Conservation (phyloP, 2,888 invertebrate species). For the Synergus umbraculus region DNA sequence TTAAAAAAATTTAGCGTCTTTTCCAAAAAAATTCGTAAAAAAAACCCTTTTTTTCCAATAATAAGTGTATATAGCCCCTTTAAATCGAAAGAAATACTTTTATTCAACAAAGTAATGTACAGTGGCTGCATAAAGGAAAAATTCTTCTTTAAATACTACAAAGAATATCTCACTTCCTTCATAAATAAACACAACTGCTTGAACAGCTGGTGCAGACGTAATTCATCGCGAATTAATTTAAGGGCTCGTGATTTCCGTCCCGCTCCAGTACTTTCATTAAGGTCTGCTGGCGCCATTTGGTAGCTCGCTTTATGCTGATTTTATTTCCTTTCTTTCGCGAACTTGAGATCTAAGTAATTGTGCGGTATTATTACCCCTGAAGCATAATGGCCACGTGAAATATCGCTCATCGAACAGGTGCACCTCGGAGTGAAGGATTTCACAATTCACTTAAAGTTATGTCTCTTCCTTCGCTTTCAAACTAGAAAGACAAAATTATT, state of each 20-base stretch:
- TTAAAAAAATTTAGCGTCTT: too few relatives aligned
- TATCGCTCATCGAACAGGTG: slow-evolving; percentile 70
- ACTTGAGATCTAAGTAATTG: slow-evolving; percentile 75
- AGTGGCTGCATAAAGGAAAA: slow-evolving; percentile 46
- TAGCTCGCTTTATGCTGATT: slow-evolving; percentile 76
- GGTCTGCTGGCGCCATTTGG: slow-evolving; percentile 77
- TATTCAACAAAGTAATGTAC: too few relatives aligned
- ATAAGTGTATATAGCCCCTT: too few relatives aligned
- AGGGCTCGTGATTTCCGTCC: slow-evolving; percentile 70
- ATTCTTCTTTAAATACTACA: slow-evolving; percentile 44
- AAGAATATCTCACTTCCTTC: slow-evolving; percentile 73
- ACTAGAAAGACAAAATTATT: slow-evolving; percentile 38
- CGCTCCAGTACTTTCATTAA: slow-evolving; percentile 76
- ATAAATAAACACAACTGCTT: slow-evolving; percentile 77
- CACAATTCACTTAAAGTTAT: slow-evolving; percentile 57
- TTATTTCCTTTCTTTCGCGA: slow-evolving; percentile 76
- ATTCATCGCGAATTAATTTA: slow-evolving; percentile 78
- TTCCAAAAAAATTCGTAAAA: too few relatives aligned
- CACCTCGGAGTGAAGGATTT: slow-evolving; percentile 62
- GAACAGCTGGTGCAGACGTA: slow-evolving; percentile 77
- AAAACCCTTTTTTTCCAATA: too few relatives aligned
- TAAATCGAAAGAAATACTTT: too few relatives aligned
- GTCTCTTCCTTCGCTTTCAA: slow-evolving; percentile 24
- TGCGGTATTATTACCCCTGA: slow-evolving; percentile 73
- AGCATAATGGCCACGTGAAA: slow-evolving; percentile 71